phyloP scores from a whole-genome alignment of 2,113 vertebrate species.

The Pterocles burchelli region DNA sequence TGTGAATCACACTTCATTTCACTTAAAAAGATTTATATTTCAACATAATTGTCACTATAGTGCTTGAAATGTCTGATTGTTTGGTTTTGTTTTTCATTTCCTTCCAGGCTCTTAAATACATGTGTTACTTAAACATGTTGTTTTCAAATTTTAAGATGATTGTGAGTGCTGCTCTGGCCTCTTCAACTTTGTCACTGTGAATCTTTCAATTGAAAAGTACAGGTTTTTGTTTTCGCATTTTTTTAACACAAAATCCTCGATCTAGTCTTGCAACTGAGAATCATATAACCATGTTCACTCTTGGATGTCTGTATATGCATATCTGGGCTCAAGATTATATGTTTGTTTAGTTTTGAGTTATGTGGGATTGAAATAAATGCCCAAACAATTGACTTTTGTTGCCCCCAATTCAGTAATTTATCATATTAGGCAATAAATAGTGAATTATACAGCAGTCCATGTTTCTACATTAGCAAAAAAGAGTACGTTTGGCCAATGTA shows the following conservation, averaged over 20 bases:
- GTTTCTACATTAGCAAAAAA: not conserved
- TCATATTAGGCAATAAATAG: not conserved
- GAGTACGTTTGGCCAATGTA: not conserved
- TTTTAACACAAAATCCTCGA: not conserved
- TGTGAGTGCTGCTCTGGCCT: not conserved
- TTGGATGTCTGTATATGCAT: not conserved
- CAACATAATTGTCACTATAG: not conserved
- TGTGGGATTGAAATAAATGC: not conserved
- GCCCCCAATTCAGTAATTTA: not conserved
- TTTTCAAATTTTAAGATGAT: not conserved
- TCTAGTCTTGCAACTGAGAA: not conserved
- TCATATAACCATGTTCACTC: accelerated
- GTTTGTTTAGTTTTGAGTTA: not conserved
- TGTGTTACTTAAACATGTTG: not conserved
- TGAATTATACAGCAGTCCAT: not conserved
- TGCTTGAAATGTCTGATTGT: not conserved
- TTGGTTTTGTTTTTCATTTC: not conserved
- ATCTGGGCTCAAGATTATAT: not conserved
- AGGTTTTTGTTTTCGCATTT: not conserved
- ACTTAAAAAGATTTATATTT: not conserved
- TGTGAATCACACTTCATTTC: not conserved
- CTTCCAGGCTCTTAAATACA: not conserved
- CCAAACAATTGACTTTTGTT: not conserved
- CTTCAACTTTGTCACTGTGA: not conserved
- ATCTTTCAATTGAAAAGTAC: not conserved